Evolutionary conservation across 2,113 vertebrate species (phyloP), one percentile per base, ranked within the genome.

Genomic region (Triplophysa tibetana): DNA sequence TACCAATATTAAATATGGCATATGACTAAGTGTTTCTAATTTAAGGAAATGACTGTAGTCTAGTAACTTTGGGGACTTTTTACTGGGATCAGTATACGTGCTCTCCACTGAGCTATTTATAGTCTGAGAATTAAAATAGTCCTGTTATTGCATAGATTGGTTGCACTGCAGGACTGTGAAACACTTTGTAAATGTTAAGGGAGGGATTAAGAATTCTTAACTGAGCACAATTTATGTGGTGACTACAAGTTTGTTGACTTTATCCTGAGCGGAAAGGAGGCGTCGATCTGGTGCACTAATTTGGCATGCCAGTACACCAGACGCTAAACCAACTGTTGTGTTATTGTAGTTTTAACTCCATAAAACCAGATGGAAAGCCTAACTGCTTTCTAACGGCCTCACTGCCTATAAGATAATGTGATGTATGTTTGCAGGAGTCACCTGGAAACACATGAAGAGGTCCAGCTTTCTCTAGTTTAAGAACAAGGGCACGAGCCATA

Each of bases 361-460:
- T 48, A 45, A 75, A 75, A 75, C 21, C 19, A 41, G 58, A 75
- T 29, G 23, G 21, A 26, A 13, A 62, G 41, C 13, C 41, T 10
- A 19, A 45, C 23, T 38, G 33, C 33, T 38, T 38, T 38, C 33
- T 38, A 38, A 21, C 54, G 0, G 19, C n/a, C n/a, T 58, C 16
- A 8, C 9, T n/a, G 9, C 16, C n/a, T 19, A 29, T 29, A 58
- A 58, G 19, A n/a, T 58, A 11, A 61, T 17, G 54, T 41, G 26
- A 50, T 19, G 29, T 6, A 19, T 77, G 41, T 11, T 33, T 21
- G 54, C 24, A n/a, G 60, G 19, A 65, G 79, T 92, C 91, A 96
- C 95, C 96, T 93, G 96, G 96, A 88, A 96, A 98, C 77, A 98
- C 86, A 79, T 88, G 50, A 0, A 98, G 88, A 2, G 92, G 90